Conservation (phyloP, 2,113 vertebrate species). For the Caranx melampygus region DNA sequence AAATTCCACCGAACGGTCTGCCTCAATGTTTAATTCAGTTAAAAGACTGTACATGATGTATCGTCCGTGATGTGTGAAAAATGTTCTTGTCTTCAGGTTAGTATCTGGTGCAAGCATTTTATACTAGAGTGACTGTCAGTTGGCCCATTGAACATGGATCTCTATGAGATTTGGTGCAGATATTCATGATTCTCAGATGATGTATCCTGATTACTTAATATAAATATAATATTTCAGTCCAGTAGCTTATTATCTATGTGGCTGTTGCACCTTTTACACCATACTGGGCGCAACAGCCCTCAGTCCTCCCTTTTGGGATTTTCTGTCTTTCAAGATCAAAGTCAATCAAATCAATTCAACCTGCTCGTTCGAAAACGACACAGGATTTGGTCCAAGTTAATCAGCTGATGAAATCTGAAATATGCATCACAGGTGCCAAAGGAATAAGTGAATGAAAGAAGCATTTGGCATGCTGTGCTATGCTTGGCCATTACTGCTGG, state of each 20-base stretch:
- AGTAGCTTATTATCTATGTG: not conserved
- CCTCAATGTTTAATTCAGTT: not conserved
- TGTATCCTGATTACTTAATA: not conserved
- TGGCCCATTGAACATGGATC: not conserved
- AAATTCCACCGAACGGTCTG: not conserved
- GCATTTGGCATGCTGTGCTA: not conserved
- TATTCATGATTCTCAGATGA: not conserved
- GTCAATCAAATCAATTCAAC: not conserved
- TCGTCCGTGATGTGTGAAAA: not conserved
- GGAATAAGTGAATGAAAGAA: slow-evolving; percentile 16
- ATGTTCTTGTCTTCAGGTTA: not conserved
- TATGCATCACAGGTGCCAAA: not conserved
- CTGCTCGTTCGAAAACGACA: not conserved
- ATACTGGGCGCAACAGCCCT: not conserved
- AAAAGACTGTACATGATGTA: not conserved
- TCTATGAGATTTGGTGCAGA: not conserved
- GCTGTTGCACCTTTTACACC: no score
- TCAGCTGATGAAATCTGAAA: not conserved
- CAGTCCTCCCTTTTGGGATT: not conserved
- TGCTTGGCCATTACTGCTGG: slow-evolving; percentile 1
- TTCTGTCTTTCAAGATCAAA: not conserved
- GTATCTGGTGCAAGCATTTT: not conserved
- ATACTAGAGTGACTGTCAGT: not conserved
- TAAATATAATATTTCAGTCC: not conserved
- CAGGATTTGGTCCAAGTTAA: not conserved